A percentile compares a stretch with the other conserved stretches of the same genome.
Conservation (phyloP, 2,797 vertebrate species). For the Remorina albescens region DNA sequence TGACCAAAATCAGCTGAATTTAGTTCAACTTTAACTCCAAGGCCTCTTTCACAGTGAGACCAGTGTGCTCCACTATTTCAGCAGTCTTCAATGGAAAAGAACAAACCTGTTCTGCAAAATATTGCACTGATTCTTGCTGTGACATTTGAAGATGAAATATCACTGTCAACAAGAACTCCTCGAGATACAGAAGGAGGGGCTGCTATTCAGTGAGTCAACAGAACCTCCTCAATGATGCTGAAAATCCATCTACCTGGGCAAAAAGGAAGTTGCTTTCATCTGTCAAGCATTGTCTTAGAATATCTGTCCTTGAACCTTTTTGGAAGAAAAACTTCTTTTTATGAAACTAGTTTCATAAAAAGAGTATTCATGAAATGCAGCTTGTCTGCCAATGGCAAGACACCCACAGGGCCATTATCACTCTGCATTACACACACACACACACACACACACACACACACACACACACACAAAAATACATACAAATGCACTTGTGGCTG, state of each 20-base stretch:
- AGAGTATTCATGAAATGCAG: conserved; percentile 81
- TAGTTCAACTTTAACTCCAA: neutral
- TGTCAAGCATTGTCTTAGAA: conserved; percentile 41
- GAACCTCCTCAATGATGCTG: neutral
- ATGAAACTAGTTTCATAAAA: conserved; percentile 74
- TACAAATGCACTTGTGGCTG: conserved; percentile 57
- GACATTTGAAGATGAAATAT: neutral
- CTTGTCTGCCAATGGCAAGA: conserved; percentile 72
- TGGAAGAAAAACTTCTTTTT: conserved; percentile 73
- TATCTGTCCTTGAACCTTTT: conserved; percentile 70
- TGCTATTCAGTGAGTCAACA: neutral
- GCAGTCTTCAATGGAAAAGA: neutral
- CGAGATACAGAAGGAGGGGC: conserved; percentile 8
- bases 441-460: too few relatives aligned
- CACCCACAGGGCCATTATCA: conserved; percentile 77
- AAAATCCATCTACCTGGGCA: conserved; percentile 9
- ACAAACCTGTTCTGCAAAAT: neutral
- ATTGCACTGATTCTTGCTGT: neutral
- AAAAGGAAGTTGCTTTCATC: conserved; percentile 34
- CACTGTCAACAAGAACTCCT: neutral
- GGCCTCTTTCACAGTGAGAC: neutral
- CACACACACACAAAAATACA: conserved; percentile 54
- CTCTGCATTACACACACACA: conserved; percentile 61
- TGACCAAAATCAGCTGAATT: neutral
- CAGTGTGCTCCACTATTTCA: neutral